Base-by-base conservation (phyloP, 2,888 invertebrate species). In the Trichacis sp. region DNA sequence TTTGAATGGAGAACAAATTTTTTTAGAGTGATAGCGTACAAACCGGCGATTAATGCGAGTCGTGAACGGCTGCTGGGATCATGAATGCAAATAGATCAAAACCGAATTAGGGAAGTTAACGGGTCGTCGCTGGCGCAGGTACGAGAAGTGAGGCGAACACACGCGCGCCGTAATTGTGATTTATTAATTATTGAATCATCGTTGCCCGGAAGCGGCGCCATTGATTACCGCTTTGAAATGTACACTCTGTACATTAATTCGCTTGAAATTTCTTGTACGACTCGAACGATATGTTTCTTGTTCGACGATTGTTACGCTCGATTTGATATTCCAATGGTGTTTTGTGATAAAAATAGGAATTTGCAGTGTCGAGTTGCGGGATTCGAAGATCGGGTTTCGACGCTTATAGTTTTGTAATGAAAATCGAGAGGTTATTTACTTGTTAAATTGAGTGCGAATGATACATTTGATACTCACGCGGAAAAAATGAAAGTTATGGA, bases 81-180 rank as follows among this genome's bases (percentile, higher is more conserved):
- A 56, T 69, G 54, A 71, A 71, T 66, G 68, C 69, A 63, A 69
- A 71, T 69, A 68, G 72, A 69, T 72, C 70, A 65, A 71, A 75
- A 73, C 62, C 70, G 64, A 73, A 72, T 73, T 69, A 71, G 72
- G 66, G 58, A 71, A 70, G 72, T 71, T 68, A 73, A 66, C 68
- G 64, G 61, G 57, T 64, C 64, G 67, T 62, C 63, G 58, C 18
- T 54, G 58, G 45, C 50, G 53, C 43, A 42, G 59, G 48, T 59
- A 43, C 53, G 53, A 18, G 46, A 53, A 30, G 64, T 43, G 59
- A 47, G 51, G 46, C 48, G 57, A 49, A 52, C 46, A 47, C 45
- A 53, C 50, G 30, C 57, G 54, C 38, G 56, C 36, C 45, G 40
- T 69, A 68, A 71, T 71, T 65, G 53, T 63, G 56, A 72, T 70